Base-by-base conservation (phyloP, 1,140 invertebrate genomes). In the Nautilus pompilius region DNA sequence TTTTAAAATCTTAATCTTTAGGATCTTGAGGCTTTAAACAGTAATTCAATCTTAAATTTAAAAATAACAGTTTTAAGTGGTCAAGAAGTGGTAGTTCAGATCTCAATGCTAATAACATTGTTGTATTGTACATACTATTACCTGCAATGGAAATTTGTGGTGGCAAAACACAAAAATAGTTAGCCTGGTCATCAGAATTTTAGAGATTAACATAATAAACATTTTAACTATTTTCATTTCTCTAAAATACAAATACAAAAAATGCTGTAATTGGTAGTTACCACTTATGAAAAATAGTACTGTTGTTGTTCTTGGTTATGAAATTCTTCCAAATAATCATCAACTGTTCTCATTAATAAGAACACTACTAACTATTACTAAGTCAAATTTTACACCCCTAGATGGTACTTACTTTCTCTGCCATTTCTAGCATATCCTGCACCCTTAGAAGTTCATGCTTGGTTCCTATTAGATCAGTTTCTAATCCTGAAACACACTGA, bases 381-480 rank as follows among this genome's bases (percentile, higher is more conserved):
- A 41, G 24, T 8, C 15, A 22, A 36, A 58, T 45, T 5, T 20
- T 13, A 45, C n/a, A 6, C 8, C 20, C 45, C 5, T 15, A 8
- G 17, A 22, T 5, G 10, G 17, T 6, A 17, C 6, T 29, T 71
- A 84, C 83, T 73, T 82, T 83, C 68, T 84, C 82, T 36, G 82
- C 80, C 73, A 84, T 73, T 60, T 83, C 80, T 34, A 84, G 60
- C 75, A 85, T 85, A 32, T 85, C 83, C 63, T 85, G 79, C 6
- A 86, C 70, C 46, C 70, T 70, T 6, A 83, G 69, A 28, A 82
- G 72, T 65, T 82, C 79, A 62, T 82, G 82, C 68, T 82, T 83
- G 3, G 80, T 79, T 30, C 63, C 70, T 20, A 72, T 68, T 20
- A 83, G 63, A 58, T 82, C 76, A 58, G 79, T 69, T 57, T 79